Evolutionary conservation across 2,797 vertebrate species (phyloP), one percentile per base, ranked within the genome.

Genomic region (Spinus pinus): DNA sequence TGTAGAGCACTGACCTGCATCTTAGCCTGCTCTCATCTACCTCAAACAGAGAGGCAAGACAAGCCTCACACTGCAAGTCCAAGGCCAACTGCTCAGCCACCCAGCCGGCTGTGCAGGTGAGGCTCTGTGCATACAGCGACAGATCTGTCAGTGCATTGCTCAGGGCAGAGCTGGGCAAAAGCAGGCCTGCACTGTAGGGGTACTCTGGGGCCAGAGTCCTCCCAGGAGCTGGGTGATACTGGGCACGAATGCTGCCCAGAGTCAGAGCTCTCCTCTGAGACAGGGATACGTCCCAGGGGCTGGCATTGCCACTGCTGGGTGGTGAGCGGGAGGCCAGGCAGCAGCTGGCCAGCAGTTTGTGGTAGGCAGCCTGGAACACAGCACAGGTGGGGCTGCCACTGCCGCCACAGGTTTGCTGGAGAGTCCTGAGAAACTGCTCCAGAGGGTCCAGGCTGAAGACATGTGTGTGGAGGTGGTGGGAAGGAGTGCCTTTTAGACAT

Each of bases 401-500:
- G 61, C 75, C 46, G 35, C 81, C 87, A 11, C 64, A 91, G 30
- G 78, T 67, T 66, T 96, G 91, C 73, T 66, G 84, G 14, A 97
- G 91, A 10, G 64, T 53, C 71, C 61, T 47, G 17, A 97, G 75
- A 74, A 98, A 97, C 54, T 86, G 66, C 88, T 98, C 95, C 81
- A 98, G 64, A 0, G 95, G 89, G 16, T 96, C 94, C 1, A 97
- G 95, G 90, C 93, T 97, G 88, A 97, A 95, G 66, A 93, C 91
- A 0, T 30, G 87, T 54, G 94, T 75, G 70, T 90, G 81, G 75
- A 97, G 60, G 46, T 71, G 73, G 2, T 22, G 81, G 61, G 83
- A 84, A 53, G 75, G 79, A 85, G 49, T 7, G 14, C 61, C 61
- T 70, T 88, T 86, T 47, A 73, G 72, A 81, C 74, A 86, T 1